Evolutionary conservation across 2,888 invertebrate species (phyloP), one percentile per base, ranked within the genome.

Genomic region (Tenthredo notha): DNA sequence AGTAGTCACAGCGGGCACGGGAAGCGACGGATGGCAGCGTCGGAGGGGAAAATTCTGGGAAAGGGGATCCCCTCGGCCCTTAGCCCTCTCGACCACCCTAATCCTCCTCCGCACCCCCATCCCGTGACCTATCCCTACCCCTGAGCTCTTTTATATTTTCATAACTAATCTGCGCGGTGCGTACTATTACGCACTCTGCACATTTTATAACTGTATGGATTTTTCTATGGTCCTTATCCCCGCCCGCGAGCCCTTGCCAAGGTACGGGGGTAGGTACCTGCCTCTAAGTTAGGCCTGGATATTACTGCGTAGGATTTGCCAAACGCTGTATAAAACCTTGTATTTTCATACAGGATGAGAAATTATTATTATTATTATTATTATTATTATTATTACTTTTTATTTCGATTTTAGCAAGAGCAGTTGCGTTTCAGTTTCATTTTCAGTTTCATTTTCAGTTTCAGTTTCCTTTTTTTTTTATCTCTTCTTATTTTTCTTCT

Each of bases 181-280:
- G 90, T 90, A 90, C 90, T 90, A 90, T 90, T 89, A 89, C 88
- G 89, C 89, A 87, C 90, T 94, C 94, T 94, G 95, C 94, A 95
- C 95, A 95, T 95, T 95, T 95, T 95, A 95, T 95, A 95, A 95
- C 95, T 95, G 95, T 95, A 95, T 95, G 95, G 95, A 95, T 95
- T 95, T 95, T 95, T 95, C 94, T 95, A 95, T 95, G 90, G 94
- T 94, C 93, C 93, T 90, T 91, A 88, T 87, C 84, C 86, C 84
- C 84, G 70, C 74, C 82, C 84, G 77, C 87, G 87, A 87, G 86
- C 80, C 80, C 80, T 80, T 80, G 80, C 80, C 80, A 80, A 80
- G 80, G 80, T 61, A 80, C 37, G 50, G 29, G 29, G 54, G 54
- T 47, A 77, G 47, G 50, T 77, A 77, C 77, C 50, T 74, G 43